Conservation (phyloP, 1,140 invertebrate species). For the Akabosia matsudoensis region DNA sequence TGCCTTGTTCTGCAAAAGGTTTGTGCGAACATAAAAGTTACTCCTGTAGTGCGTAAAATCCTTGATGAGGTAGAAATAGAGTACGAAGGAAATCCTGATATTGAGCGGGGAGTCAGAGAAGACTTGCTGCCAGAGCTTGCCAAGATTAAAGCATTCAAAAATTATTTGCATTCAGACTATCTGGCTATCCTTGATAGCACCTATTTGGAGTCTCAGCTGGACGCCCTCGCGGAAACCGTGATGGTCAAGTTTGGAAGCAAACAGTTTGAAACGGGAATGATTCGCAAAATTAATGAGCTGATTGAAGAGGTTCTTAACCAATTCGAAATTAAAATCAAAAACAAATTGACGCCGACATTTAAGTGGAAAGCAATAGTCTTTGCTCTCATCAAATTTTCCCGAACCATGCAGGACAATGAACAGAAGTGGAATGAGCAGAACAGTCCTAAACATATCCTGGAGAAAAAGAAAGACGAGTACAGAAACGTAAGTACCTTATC, state of each 20-base stretch:
- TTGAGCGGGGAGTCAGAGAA: not conserved
- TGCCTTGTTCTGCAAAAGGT: not conserved
- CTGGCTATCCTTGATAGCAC: not conserved
- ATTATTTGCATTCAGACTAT: not conserved
- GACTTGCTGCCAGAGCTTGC: not conserved
- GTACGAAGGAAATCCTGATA: not conserved
- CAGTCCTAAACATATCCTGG: not conserved
- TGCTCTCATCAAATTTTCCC: not conserved
- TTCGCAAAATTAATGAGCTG: not conserved
- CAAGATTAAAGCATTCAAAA: not conserved
- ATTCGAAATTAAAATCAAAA: not conserved
- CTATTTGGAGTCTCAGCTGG: not conserved
- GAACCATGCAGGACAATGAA: not conserved
- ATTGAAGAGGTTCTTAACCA: not conserved
- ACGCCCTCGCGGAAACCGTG: not conserved
- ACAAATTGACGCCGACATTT: not conserved
- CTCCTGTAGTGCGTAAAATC: not conserved
- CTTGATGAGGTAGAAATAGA: no score
- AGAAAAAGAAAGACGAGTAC: not conserved
- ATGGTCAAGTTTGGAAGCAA: not conserved
- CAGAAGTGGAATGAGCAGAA: not conserved
- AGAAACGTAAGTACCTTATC: conserved; percentile 6
- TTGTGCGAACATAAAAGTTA: not conserved
- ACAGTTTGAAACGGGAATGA: conserved; percentile 4
- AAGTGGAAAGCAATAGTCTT: not conserved